A percentile compares a stretch with the other conserved stretches of the same genome.
Evolutionary conservation across 2,113 vertebrate species (phyloP).

Genomic region (Pterocles gutturalis): DNA sequence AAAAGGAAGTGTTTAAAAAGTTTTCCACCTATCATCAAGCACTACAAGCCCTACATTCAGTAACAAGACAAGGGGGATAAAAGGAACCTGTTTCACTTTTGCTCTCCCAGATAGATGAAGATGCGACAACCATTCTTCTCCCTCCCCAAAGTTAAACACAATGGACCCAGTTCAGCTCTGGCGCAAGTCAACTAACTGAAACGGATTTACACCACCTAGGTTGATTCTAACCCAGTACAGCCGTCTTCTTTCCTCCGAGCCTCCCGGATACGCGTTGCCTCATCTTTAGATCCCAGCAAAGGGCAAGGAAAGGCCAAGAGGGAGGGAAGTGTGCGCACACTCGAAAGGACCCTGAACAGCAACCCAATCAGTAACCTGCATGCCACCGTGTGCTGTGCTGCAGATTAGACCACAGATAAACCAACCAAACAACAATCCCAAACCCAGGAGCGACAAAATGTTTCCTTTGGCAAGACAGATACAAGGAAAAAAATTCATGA

Average conservation of each 20-base stretch:
- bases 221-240: neutral
- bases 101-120: slow-evolving; percentile 64
- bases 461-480: slow-evolving; percentile 95
- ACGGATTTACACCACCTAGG: neutral
- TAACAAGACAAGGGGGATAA: slow-evolving; percentile 76
- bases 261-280: neutral
- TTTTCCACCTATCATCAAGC: slow-evolving; percentile 76
- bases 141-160: slow-evolving; percentile 5
- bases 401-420: slow-evolving; percentile 75
- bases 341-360: slow-evolving; percentile 63
- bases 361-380: slow-evolving; percentile 59
- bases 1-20: slow-evolving; percentile 76
- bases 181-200: slow-evolving; percentile 24
- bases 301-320: slow-evolving; percentile 36
- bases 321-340: slow-evolving; percentile 30
- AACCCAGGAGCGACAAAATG: slow-evolving; percentile 82
- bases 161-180: slow-evolving; percentile 36
- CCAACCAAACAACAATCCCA: slow-evolving; percentile 72
- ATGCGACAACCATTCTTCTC: slow-evolving; percentile 18
- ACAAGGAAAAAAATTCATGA: slow-evolving; percentile 68
- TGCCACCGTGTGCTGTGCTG: slow-evolving; percentile 46
- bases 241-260: neutral
- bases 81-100: slow-evolving; percentile 62
- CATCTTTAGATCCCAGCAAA: slow-evolving; percentile 23
- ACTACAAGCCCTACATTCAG: slow-evolving; percentile 88